These are phyloP conservation scores for Salpingus planirostris DNA, from an alignment of 2,888 invertebrate genomes.

Conservation along the genomic window DNA sequence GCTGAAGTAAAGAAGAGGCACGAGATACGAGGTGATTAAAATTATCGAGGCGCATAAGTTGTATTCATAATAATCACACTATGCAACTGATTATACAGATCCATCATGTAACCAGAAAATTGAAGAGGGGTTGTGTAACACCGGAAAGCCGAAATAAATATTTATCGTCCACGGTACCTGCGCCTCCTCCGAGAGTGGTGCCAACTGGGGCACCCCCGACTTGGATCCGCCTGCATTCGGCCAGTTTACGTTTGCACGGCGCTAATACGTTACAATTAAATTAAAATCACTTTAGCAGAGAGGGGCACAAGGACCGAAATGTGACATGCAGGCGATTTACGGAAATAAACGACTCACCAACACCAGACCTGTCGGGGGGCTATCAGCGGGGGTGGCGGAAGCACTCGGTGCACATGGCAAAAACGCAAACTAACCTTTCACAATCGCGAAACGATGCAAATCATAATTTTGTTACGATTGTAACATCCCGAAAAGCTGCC, in stretches of 20 bases:
- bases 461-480: constrained; percentile 11
- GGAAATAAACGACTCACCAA: constrained; percentile 6
- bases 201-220: background rate
- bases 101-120: background rate
- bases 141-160: background rate
- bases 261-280: background rate
- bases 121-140: constrained; percentile 1
- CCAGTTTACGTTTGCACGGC: background rate
- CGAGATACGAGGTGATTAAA: background rate
- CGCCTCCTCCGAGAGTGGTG: background rate
- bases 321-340: background rate
- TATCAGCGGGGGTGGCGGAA: background rate
- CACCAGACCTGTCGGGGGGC: background rate
- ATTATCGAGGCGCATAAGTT: constrained; percentile 1
- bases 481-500: constrained; percentile 10
- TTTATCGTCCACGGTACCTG: background rate
- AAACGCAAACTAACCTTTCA: constrained; percentile 13
- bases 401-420: constrained; percentile 6
- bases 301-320: background rate
- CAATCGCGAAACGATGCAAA: constrained; percentile 10
- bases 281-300: background rate
- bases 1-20: constrained; percentile 3
- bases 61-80: constrained; percentile 3
- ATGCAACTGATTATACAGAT: constrained; percentile 13
- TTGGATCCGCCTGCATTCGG: too few relatives aligned